These are phyloP conservation scores for Adrianichthys oophorus DNA, from an alignment of 2,797 vertebrate genomes.

Conservation along the genomic window DNA sequence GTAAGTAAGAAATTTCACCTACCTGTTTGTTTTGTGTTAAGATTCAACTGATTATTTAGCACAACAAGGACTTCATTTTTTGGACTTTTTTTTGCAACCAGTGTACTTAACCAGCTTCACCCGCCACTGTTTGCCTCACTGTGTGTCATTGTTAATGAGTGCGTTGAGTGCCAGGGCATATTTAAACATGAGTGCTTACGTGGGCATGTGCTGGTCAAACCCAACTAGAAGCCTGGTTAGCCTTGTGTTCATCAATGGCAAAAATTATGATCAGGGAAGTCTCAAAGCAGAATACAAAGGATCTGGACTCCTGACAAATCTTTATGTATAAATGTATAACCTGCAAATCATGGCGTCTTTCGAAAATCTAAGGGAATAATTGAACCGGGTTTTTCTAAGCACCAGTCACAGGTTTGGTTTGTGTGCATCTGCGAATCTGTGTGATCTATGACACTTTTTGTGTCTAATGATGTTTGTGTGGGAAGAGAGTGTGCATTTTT, in stretches of 20 bases:
- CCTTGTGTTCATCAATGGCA: slow-evolving; percentile 61
- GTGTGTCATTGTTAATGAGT: slow-evolving; percentile 9
- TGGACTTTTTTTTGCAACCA: no score
- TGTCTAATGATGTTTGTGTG: slow-evolving; percentile 43
- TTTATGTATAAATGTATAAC: slow-evolving; percentile 50
- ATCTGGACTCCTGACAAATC: slow-evolving; percentile 67
- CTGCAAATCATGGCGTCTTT: slow-evolving; percentile 61
- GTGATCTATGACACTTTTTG: slow-evolving; percentile 24
- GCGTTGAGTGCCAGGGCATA: slow-evolving; percentile 12
- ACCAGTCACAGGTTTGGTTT: slow-evolving; percentile 34
- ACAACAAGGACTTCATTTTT: no score
- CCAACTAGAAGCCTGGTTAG: slow-evolving; percentile 63
- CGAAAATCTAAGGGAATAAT: slow-evolving; percentile 65
- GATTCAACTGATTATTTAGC: no score
- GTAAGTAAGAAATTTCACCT: no score
- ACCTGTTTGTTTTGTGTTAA: no score
- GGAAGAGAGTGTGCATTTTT: slow-evolving; percentile 72
- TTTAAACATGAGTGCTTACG: slow-evolving; percentile 14
- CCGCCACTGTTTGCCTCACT: background rate
- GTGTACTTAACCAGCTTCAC: no score
- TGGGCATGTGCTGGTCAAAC: slow-evolving; percentile 28
- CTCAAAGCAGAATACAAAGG: slow-evolving; percentile 60
- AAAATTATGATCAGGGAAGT: slow-evolving; percentile 65
- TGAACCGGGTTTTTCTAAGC: background rate
- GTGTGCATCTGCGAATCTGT: slow-evolving; percentile 10